Evolutionary conservation across 2,113 vertebrate genomes (phyloP).

Genomic region (Colossoma macropomum): DNA sequence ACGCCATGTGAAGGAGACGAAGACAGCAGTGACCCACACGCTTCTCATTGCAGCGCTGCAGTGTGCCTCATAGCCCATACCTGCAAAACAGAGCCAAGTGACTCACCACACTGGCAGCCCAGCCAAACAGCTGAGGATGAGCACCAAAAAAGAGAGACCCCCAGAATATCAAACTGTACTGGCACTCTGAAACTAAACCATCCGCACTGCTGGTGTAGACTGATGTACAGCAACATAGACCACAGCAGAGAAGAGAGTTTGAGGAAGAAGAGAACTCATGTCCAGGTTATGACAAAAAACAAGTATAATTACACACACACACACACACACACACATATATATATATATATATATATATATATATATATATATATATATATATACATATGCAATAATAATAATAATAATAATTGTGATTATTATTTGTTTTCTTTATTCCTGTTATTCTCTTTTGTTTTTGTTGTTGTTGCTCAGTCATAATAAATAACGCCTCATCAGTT

Average conservation of each 20-base stretch:
- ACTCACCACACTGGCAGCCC: conserved; percentile 9
- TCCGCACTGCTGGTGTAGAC: neutral
- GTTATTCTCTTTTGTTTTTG: neutral
- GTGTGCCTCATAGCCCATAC: conserved; percentile 93
- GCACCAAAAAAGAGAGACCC: conserved; percentile 21
- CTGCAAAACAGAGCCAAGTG: conserved; percentile 70
- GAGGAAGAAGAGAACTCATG: neutral
- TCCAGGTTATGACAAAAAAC: neutral
- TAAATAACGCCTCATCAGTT: neutral
- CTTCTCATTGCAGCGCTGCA: conserved; percentile 87
- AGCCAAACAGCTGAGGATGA: neutral
- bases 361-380: too few species aligned
- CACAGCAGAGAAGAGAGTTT: neutral
- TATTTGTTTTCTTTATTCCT: neutral
- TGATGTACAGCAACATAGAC: neutral
- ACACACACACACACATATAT: too few species aligned
- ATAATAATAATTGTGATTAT: neutral
- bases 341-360: too few species aligned
- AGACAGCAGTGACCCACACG: conserved; percentile 82
- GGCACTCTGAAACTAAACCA: neutral
- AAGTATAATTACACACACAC: neutral
- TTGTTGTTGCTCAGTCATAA: neutral
- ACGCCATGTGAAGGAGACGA: conserved; percentile 86
- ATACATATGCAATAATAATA: neutral
- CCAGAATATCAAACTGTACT: neutral